Conservation (phyloP, 2,888 invertebrate species). For the Temnothorax rugatulus region DNA sequence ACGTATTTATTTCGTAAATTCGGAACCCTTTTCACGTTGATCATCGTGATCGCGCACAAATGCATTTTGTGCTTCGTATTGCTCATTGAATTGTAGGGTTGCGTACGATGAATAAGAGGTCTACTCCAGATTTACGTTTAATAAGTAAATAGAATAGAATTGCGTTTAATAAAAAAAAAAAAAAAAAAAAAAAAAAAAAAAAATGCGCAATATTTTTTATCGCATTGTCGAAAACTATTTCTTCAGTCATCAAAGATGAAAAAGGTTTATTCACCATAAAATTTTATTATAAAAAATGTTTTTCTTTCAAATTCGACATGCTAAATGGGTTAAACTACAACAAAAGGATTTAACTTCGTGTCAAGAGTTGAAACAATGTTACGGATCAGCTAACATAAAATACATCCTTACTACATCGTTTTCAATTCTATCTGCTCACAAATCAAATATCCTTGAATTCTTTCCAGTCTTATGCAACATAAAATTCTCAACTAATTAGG, state of each 20-base stretch:
- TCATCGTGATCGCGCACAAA: conserved; percentile 47
- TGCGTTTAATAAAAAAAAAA: background rate
- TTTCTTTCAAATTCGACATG: background rate
- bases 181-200: background rate
- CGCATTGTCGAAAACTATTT: background rate
- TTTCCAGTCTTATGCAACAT: background rate
- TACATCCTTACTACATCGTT: background rate
- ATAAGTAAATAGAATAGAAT: conserved; percentile 6
- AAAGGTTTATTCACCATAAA: background rate
- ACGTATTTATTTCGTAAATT: conserved; percentile 69
- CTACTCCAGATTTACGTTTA: conserved; percentile 28
- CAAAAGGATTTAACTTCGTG: conserved; percentile 56
- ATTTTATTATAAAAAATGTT: background rate
- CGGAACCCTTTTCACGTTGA: conserved; percentile 68
- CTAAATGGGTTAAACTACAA: background rate
- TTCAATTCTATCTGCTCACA: conserved; percentile 11
- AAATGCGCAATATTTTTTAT: background rate
- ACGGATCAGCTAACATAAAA: conserved; percentile 17
- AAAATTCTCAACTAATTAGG: conserved; percentile 51
- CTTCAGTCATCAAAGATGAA: background rate
- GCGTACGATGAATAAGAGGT: conserved; percentile 13
- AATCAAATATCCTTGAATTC: conserved; percentile 30
- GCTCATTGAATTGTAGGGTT: conserved; percentile 15
- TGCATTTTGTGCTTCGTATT: conserved; percentile 23
- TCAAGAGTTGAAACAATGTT: background rate